phyloP scores from a whole-genome alignment of 2,797 vertebrate genomes.

The Chanos chanos region DNA sequence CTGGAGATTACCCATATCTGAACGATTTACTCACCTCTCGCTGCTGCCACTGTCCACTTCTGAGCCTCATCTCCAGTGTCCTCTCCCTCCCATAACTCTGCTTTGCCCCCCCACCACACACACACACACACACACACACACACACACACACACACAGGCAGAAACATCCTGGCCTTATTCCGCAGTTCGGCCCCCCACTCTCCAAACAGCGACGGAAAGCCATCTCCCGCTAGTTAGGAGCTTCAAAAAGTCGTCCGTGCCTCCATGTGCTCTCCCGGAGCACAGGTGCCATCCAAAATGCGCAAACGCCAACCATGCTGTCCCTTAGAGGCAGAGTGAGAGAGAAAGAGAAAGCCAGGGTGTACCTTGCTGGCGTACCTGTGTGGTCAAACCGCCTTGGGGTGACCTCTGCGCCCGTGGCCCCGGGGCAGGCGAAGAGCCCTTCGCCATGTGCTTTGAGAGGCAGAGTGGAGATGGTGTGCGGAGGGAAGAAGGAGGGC shows the following conservation, averaged over 20 bases:
- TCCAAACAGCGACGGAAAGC: too few relatives aligned
- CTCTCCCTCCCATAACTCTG: too few relatives aligned
- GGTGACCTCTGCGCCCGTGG: background rate
- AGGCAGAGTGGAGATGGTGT: conserved; percentile 48
- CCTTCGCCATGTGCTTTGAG: conserved; percentile 55
- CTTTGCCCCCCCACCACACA: background rate
- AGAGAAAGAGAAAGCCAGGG: conserved; percentile 10
- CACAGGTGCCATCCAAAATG: conserved; percentile 25
- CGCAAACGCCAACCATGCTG: conserved; percentile 16
- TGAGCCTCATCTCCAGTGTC: too few relatives aligned
- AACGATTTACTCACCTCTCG: too few relatives aligned
- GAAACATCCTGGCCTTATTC: background rate
- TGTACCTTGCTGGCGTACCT: background rate
- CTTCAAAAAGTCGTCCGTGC: too few relatives aligned
- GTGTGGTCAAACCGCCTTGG: background rate
- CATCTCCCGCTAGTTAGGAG: too few relatives aligned
- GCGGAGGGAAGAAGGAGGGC: conserved; percentile 47
- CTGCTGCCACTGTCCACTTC: too few relatives aligned
- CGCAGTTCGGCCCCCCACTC: background rate
- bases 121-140: background rate
- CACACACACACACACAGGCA: background rate
- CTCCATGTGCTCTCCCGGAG: too few relatives aligned
- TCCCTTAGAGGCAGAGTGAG: conserved; percentile 33
- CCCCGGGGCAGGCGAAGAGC: background rate
- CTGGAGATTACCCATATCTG: too few relatives aligned